Evolutionary conservation across 2,888 invertebrate genomes (phyloP).

Genomic region (Diaperis boleti): DNA sequence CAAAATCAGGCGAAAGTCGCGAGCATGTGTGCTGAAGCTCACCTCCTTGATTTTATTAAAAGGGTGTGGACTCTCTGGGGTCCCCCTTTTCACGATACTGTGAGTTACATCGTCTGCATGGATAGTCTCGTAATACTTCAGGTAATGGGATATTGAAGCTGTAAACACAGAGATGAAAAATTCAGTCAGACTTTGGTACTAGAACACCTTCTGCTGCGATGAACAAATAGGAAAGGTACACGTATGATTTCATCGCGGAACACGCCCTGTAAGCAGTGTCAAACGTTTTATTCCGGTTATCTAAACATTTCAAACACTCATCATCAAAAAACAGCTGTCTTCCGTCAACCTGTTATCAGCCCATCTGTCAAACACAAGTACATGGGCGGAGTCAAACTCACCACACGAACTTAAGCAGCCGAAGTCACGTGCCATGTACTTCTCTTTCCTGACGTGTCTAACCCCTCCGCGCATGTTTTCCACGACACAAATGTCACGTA

Average conservation of each 20-base stretch:
- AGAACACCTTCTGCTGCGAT: too few species aligned
- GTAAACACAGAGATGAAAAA: too few species aligned
- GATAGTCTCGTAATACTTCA: conserved; percentile 86
- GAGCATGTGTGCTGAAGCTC: conserved; percentile 84
- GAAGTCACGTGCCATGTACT: conserved; percentile 5
- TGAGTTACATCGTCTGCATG: conserved; percentile 81
- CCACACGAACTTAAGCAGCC: not conserved
- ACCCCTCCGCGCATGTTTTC: conserved; percentile 28
- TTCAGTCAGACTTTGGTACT: too few species aligned
- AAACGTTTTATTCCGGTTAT: too few species aligned
- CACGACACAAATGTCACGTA: conserved; percentile 41
- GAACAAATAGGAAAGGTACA: too few species aligned
- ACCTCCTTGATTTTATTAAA: conserved; percentile 91
- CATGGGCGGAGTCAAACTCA: conserved; percentile 11
- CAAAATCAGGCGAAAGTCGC: conserved; percentile 85
- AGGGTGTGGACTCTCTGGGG: conserved; percentile 83
- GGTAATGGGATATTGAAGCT: conserved; percentile 81
- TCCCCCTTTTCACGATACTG: conserved; percentile 84
- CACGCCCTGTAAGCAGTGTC: too few species aligned
- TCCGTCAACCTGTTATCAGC: conserved; percentile 2
- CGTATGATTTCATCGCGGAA: too few species aligned
- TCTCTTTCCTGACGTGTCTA: conserved; percentile 30
- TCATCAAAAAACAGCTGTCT: conserved; percentile 19
- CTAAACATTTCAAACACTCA: not conserved
- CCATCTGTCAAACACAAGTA: conserved; percentile 4